Evolutionary conservation across 92 coral and sea anemone genomes (phyloP), one percentile per base, ranked within the genome.

Genomic region (Hydrozoanthus gracilis): DNA sequence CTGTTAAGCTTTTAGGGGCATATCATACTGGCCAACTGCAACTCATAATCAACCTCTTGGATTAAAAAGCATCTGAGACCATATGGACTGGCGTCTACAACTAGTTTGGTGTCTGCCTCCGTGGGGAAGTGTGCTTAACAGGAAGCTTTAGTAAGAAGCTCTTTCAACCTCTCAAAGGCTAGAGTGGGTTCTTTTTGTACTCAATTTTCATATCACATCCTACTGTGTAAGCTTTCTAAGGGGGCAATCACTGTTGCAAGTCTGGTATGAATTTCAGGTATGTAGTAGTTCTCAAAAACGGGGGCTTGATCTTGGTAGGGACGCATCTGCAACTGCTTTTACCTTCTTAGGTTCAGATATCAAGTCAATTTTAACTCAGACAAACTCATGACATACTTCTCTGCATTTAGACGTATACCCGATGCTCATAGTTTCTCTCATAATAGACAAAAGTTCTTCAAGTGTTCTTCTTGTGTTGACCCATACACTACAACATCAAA

Each of bases 51-150:
- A 44, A 20, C 4, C 35, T 73, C 17, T 27, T 84, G 88, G 79
- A 84, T 8, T 47, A 84, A 39, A 68, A 83, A 65, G 13, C 67
- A 51, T 3, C 78, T 66, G n/a, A 83, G 79, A 18, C 87, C 68
- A 61, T 27, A 61, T 62, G 46, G 86, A 46, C 84, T 87, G 17
- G 88, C 74, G 76, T 86, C 88, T 7, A 86, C 88, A 13, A 72
- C 85, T 76, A 75, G 44, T 74, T 86, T 86, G 35, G 84, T 86
- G 44, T 86, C 86, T 39, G 89, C 89, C 47, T 86, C 86, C 86
- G 62, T 86, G 12, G 86, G 76, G 86, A 76, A 86, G 70, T 75
- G 86, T 11, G 90, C 90, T 14, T 78, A 47, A 39, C 90, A 87
- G 35, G 90, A 86, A 11, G 90, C 90, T 79, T 69, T 51, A 39